These are phyloP conservation scores for Spodoptera frugiperda DNA, from an alignment of 1,140 invertebrate genomes.

Conservation along the genomic window DNA sequence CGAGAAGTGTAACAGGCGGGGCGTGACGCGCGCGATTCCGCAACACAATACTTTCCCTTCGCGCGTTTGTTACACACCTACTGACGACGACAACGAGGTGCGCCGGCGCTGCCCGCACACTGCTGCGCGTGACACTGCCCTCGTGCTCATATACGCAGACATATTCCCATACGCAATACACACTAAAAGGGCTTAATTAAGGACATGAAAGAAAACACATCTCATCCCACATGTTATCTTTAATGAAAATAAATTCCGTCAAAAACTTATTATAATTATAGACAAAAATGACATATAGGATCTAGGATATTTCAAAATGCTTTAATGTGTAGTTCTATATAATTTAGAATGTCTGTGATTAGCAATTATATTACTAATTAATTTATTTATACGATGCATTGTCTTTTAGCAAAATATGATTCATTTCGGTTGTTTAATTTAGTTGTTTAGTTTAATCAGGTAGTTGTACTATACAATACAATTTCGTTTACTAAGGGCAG, in stretches of 20 bases:
- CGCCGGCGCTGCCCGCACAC: constrained; percentile 37
- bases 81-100: constrained; percentile 26
- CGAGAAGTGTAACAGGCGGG: constrained; percentile 51
- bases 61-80: constrained; percentile 39
- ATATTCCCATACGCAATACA: constrained; percentile 11
- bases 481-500: constrained; percentile 9
- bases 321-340: constrained; percentile 33
- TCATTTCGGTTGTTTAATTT: not conserved
- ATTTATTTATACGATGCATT: constrained; percentile 9
- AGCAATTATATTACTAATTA: constrained; percentile 40
- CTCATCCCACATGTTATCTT: constrained; percentile 59
- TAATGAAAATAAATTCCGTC: constrained; percentile 63
- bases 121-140: constrained; percentile 2
- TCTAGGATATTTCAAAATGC: constrained; percentile 43
- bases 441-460: not conserved
- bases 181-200: not conserved
- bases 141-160: constrained; percentile 35
- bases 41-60: constrained; percentile 74
- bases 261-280: constrained; percentile 59
- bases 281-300: constrained; percentile 44
- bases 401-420: constrained; percentile 33
- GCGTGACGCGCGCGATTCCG: constrained; percentile 54
- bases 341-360: constrained; percentile 37
- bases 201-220: constrained; percentile 39
- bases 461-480: not conserved